phyloP scores from a whole-genome alignment of 1,140 invertebrate genomes.

The Drosophila sechellia region DNA sequence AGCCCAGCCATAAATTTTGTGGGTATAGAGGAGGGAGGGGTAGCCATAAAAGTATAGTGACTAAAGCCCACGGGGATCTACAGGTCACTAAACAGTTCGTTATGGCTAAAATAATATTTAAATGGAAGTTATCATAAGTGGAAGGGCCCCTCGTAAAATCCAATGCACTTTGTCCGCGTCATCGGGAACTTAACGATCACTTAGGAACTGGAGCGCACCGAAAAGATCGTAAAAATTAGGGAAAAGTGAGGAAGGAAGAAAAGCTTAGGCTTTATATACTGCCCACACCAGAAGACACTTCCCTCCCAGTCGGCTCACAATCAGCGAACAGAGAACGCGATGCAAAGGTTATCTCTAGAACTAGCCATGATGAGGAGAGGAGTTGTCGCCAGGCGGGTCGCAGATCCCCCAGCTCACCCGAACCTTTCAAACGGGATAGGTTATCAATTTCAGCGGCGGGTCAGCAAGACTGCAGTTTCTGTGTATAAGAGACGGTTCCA shows the following conservation, averaged over 20 bases:
- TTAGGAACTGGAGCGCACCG: conserved; percentile 29
- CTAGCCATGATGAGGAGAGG: conserved; percentile 10
- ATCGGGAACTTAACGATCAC: conserved; percentile 52
- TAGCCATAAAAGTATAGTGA: conserved; percentile 3
- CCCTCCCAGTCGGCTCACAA: conserved; percentile 17
- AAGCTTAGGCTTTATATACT: conserved; percentile 17
- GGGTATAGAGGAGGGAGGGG: conserved; percentile 3
- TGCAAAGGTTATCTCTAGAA: conserved; percentile 58
- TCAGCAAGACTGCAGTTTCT: conserved; percentile 40
- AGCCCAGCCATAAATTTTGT: conserved; percentile 40
- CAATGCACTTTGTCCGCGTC: conserved; percentile 50
- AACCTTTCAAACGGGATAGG: conserved; percentile 27
- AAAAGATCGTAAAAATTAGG: conserved; percentile 8
- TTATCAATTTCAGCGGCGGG: conserved; percentile 74
- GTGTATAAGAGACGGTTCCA: conserved; percentile 40
- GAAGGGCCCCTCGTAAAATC: conserved; percentile 57
- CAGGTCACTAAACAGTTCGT: conserved; percentile 45
- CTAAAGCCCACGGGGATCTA: conserved; percentile 5
- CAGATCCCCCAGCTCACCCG: not conserved
- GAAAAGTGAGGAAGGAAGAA: conserved; percentile 23
- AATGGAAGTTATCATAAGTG: conserved; percentile 52
- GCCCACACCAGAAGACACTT: not conserved
- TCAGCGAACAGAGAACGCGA: conserved; percentile 38
- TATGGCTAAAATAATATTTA: conserved; percentile 36
- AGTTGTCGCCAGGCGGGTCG: conserved; percentile 51